Evolutionary conservation across 2,113 vertebrate species (phyloP).

Genomic region (Clarias gariepinus): DNA sequence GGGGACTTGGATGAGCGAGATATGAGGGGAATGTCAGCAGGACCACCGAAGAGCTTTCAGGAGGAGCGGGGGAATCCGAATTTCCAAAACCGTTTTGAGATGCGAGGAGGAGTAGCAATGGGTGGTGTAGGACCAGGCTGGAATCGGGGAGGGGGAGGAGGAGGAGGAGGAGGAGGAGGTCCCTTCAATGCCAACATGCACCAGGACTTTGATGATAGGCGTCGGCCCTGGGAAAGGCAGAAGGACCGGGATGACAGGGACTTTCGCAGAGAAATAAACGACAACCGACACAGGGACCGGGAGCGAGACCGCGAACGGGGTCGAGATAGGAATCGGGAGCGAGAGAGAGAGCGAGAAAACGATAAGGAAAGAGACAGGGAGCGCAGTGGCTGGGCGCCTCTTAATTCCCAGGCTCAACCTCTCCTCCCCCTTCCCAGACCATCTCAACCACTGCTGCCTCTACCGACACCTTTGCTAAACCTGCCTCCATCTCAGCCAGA

Average conservation of each 20-base stretch:
- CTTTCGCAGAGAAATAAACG: slow-evolving; percentile 93
- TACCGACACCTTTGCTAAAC: slow-evolving; percentile 51
- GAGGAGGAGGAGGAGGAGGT: slow-evolving; percentile 33
- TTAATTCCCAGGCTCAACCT: slow-evolving; percentile 65
- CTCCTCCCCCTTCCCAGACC: slow-evolving; percentile 59
- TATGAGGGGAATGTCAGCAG: slow-evolving; percentile 76
- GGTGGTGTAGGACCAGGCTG: slow-evolving; percentile 72
- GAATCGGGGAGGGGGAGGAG: slow-evolving; percentile 75
- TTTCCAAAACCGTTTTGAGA: slow-evolving; percentile 86
- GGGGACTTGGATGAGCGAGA: slow-evolving; percentile 97
- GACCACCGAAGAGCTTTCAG: slow-evolving; percentile 84
- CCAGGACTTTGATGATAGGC: slow-evolving; percentile 95
- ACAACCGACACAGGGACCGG: slow-evolving; percentile 78
- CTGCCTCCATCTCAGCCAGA: slow-evolving; percentile 47
- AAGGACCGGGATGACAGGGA: slow-evolving; percentile 93
- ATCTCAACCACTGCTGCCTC: slow-evolving; percentile 58
- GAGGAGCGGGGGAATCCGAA: slow-evolving; percentile 84
- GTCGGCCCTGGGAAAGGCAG: slow-evolving; percentile 94
- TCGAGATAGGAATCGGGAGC: slow-evolving; percentile 54
- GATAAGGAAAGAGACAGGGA: slow-evolving; percentile 63
- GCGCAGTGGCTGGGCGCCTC: slow-evolving; percentile 66
- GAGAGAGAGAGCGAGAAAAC: slow-evolving; percentile 52
- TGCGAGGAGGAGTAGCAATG: slow-evolving; percentile 75
- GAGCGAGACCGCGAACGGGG: slow-evolving; percentile 64
- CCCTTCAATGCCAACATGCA: slow-evolving; percentile 84